A percentile compares a stretch with the other conserved stretches of the same genome.
phyloP scores from a whole-genome alignment of 2,113 vertebrate species.

The Neodontobutis hainanensis region DNA sequence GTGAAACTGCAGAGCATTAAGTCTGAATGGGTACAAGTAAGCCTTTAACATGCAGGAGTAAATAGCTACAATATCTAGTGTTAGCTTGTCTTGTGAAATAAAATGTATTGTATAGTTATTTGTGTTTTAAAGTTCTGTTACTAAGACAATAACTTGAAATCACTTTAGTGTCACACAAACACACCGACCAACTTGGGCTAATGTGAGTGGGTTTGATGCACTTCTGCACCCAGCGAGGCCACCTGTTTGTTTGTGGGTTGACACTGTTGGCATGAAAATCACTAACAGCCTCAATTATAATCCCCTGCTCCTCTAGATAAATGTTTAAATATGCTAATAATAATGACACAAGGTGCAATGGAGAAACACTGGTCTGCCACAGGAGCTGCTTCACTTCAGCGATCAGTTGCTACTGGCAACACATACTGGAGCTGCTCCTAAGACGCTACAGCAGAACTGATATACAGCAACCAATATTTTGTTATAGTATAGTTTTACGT shows the following conservation, averaged over 20 bases:
- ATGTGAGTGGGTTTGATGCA: not conserved
- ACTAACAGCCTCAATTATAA: slow-evolving; percentile 12
- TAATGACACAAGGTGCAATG: not conserved
- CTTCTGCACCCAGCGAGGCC: not conserved
- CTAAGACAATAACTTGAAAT: no score
- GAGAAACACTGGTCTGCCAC: not conserved
- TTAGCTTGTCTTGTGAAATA: no score
- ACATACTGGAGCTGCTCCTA: not conserved
- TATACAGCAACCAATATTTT: not conserved
- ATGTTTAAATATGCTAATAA: slow-evolving; percentile 12
- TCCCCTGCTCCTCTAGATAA: slow-evolving; percentile 9
- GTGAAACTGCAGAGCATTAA: no score
- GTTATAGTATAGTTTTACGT: no score
- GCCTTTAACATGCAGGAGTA: no score
- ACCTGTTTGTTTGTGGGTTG: slow-evolving; percentile 25
- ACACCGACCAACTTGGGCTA: no score
- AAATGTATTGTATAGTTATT: no score
- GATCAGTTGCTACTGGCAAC: slow-evolving; percentile 21
- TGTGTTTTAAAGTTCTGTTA: no score
- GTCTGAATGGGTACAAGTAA: no score
- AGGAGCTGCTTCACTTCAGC: not conserved
- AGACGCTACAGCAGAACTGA: not conserved
- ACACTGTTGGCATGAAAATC: slow-evolving; percentile 15
- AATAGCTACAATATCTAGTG: no score
- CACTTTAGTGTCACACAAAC: no score